Base-by-base conservation (phyloP, 2,888 invertebrate genomes). In the Cryptus armator region DNA sequence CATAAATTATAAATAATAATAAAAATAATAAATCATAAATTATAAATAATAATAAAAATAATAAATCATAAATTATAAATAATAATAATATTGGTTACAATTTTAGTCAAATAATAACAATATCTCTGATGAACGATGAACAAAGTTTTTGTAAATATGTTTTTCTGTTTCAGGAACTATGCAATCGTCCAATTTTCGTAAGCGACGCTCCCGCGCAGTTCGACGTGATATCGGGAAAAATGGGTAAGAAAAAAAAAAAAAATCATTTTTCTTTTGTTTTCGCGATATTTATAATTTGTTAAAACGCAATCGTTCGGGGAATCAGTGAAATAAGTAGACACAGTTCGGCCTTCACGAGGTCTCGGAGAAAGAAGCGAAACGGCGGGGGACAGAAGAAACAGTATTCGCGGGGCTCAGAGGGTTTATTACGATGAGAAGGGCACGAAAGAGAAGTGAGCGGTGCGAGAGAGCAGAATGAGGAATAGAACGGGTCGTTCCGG, bases 181-280 rank as follows among this genome's bases (percentile, higher is more conserved):
- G 96, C 91, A 94, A 95, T 76, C 96, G 97, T 88, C 97, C 98
- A 0, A 96, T 96, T 77, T 98, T 98, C 92, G 96, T 97, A n/a
- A 95, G 96, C 91, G 97, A 97, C 94, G 96, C 97, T 62, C 96
- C 96, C 9, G 95, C 97, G 59, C 96, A 97, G 76, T 98, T 98
- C 92, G 98, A 98, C 93, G 97, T 98, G 70, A 95, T 96, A 53
- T 96, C 98, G 0, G 98, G 98, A 10, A 98, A 98, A 95, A 96
- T 98, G 95, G 98, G 98, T 97, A 94, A 96, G 96, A 67, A 76
- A 81, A 79, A 72, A 37, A 12, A 14, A 32, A 79, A 72, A 37
- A 12, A 12, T n/a, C n/a, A n/a, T n/a, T 16, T 24, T 12, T 9
- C 14, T 37, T 3, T 29, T 62, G 14, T 67, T 67, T 46, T 56